These are phyloP conservation scores for Strix uralensis DNA, from an alignment of 2,113 vertebrate genomes.

Conservation along the genomic window DNA sequence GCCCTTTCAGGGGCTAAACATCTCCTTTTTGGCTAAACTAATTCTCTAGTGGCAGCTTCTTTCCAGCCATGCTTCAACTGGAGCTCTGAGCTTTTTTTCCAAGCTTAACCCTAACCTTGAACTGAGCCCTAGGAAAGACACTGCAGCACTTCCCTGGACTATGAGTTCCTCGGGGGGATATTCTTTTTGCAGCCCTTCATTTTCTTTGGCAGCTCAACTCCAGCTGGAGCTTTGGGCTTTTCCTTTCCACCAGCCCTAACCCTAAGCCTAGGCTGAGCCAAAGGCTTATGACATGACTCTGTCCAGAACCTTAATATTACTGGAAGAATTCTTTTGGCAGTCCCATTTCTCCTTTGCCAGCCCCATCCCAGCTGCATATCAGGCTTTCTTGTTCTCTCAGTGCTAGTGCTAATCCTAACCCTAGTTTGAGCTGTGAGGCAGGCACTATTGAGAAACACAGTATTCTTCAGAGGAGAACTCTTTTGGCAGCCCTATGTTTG, in stretches of 20 bases:
- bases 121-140: neutral
- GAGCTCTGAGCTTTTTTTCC: neutral
- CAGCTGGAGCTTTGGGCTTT: neutral
- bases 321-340: neutral
- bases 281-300: neutral
- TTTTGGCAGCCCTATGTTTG: neutral
- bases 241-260: neutral
- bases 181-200: neutral
- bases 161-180: rapidly evolving
- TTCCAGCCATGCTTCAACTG: neutral
- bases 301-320: neutral
- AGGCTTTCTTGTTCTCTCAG: neutral
- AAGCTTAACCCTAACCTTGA: neutral
- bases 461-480: neutral
- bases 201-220: neutral
- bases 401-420: neutral
- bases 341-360: neutral
- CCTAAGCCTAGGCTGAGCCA: neutral
- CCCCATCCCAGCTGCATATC: neutral
- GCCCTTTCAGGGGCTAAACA: neutral
- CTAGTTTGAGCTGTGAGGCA: neutral
- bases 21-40: neutral
- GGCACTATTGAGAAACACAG: neutral
- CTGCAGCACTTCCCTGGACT: neutral
- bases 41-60: neutral